Evolutionary conservation across 2,888 invertebrate genomes (phyloP).

Genomic region (Rugalucina vietnamica): DNA sequence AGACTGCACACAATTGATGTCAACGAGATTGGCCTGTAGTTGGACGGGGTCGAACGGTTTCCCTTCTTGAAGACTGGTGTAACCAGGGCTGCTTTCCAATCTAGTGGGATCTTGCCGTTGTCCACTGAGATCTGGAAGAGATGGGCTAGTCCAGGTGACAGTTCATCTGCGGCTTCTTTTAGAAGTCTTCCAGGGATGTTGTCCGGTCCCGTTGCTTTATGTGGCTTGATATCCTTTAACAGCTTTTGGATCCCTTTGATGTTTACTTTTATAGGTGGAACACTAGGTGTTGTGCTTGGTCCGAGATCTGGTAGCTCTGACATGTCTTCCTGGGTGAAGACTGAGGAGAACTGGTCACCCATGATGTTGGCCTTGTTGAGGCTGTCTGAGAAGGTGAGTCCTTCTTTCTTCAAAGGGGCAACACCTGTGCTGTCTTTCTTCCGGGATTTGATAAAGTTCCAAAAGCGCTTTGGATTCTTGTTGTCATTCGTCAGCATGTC

Average conservation of each 20-base stretch:
- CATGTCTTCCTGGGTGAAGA: neutral
- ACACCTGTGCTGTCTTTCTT: neutral
- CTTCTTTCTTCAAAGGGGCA: neutral
- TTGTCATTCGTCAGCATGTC: conserved; percentile 6
- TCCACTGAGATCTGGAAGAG: conserved; percentile 15
- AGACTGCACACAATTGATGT: conserved; percentile 2
- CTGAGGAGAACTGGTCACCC: neutral
- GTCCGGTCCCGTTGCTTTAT: conserved; percentile 22
- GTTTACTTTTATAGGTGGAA: conserved; percentile 11
- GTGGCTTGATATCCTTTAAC: conserved; percentile 15
- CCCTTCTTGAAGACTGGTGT: conserved; percentile 23
- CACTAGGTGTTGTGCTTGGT: neutral
- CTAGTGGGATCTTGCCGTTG: conserved; percentile 9
- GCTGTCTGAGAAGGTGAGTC: neutral
- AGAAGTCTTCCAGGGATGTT: conserved; percentile 20
- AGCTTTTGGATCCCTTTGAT: conserved; percentile 17
- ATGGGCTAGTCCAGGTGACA: conserved; percentile 16
- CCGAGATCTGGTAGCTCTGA: neutral
- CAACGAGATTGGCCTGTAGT: conserved; percentile 9
- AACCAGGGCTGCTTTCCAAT: conserved; percentile 17
- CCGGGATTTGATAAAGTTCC: neutral
- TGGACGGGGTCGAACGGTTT: neutral
- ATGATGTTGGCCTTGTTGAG: conserved; percentile 6
- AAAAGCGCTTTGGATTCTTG: conserved; percentile 12
- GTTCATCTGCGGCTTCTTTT: conserved; percentile 15